These are phyloP conservation scores for Drosophila sucinea DNA, from an alignment of 1,140 invertebrate genomes.

Conservation along the genomic window DNA sequence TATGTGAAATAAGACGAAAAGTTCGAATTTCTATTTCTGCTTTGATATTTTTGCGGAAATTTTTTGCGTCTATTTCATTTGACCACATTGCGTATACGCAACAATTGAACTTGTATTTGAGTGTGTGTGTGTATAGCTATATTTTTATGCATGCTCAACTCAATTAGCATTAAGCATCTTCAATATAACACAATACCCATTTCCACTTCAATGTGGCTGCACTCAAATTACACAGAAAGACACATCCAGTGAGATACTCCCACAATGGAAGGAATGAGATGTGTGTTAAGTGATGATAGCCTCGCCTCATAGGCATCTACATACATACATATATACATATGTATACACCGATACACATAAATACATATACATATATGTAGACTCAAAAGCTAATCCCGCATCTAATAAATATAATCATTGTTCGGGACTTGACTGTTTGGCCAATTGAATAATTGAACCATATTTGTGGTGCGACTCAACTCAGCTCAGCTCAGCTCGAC, in stretches of 20 bases:
- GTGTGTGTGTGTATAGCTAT: neutral
- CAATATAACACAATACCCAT: conserved; percentile 32
- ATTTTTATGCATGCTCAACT: conserved; percentile 32
- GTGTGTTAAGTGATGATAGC: conserved; percentile 12
- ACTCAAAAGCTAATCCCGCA: conserved; percentile 52
- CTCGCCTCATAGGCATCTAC: conserved; percentile 12
- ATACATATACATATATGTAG: neutral
- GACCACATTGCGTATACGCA: conserved; percentile 59
- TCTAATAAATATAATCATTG: conserved; percentile 71
- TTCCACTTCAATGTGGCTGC: conserved; percentile 31
- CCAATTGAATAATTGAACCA: conserved; percentile 80
- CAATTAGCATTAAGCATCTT: conserved; percentile 33
- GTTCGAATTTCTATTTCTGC: neutral
- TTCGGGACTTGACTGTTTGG: conserved; percentile 25
- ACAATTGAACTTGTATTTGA: conserved; percentile 17
- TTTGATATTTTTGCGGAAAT: neutral
- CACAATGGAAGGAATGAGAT: conserved; percentile 6
- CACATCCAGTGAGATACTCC: conserved; percentile 1
- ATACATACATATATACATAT: neutral
- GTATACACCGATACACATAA: neutral
- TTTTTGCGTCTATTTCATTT: conserved; percentile 12
- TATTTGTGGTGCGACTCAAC: conserved; percentile 36
- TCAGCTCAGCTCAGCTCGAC: neutral
- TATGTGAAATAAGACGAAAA: neutral
- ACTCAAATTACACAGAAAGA: conserved; percentile 46